Percentiles rank a stretch among this genome's conserved stretches.
Conservation (phyloP, 2,113 vertebrate genomes). For the Corynorhinus townsendii region DNA sequence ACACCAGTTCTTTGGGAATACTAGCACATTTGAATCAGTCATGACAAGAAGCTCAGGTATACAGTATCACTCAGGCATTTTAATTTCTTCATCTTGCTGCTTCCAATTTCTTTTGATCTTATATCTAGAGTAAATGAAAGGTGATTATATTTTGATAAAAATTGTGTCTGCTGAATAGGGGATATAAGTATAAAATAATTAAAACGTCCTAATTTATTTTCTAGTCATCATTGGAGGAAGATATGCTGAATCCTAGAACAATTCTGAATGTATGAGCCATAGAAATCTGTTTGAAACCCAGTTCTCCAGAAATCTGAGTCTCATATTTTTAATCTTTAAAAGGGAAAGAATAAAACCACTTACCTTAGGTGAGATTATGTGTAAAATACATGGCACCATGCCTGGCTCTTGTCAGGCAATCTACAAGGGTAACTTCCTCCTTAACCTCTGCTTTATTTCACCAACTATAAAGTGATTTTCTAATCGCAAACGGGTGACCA, state of each 20-base stretch:
- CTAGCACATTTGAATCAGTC: neutral
- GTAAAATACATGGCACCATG: neutral
- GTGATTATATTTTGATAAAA: neutral
- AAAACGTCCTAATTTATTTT: slow-evolving; percentile 1
- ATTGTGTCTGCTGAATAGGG: neutral
- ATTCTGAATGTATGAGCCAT: neutral
- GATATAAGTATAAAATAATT: neutral
- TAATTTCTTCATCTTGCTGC: slow-evolving; percentile 13
- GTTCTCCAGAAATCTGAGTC: neutral
- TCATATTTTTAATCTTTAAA: slow-evolving; percentile 8
- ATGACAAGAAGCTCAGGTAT: slow-evolving; percentile 9
- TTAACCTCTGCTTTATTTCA: neutral
- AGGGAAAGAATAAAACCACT: slow-evolving; percentile 14
- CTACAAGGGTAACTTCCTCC: neutral
- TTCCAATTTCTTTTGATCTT: slow-evolving; percentile 20
- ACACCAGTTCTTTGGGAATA: neutral
- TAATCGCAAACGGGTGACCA: neutral
- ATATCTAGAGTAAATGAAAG: slow-evolving; percentile 34
- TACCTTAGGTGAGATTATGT: neutral
- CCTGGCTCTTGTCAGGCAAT: neutral
- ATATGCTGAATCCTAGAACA: neutral
- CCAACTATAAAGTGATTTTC: neutral
- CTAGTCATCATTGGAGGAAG: neutral
- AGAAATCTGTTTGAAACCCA: neutral
- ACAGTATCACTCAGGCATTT: slow-evolving; percentile 38